phyloP scores from a whole-genome alignment of 1,140 invertebrate genomes.

The Drosophila eugracilis region DNA sequence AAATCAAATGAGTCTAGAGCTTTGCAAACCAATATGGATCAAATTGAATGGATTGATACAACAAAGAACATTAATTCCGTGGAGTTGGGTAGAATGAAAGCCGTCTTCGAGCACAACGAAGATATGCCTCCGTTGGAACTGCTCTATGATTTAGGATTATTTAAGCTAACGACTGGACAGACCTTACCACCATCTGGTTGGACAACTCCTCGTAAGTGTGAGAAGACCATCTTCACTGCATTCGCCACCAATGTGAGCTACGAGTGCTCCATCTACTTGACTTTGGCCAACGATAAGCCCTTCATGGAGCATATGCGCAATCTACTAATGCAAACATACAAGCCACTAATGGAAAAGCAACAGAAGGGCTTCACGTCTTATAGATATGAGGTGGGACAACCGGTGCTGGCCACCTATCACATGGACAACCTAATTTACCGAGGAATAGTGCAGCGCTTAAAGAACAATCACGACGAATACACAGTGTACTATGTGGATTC shows the following conservation, averaged over 20 bases:
- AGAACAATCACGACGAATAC: conserved; percentile 69
- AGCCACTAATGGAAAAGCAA: conserved; percentile 45
- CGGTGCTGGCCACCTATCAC: conserved; percentile 88
- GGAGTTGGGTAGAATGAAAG: not conserved
- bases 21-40: not conserved
- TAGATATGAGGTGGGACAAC: conserved; percentile 85
- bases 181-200: conserved; percentile 42
- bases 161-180: conserved; percentile 25
- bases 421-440: conserved; percentile 88
- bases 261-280: conserved; percentile 86
- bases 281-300: conserved; percentile 84
- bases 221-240: conserved; percentile 85
- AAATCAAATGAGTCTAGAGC: not conserved
- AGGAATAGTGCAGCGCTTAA: conserved; percentile 85
- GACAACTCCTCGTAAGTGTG: conserved; percentile 55
- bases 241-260: conserved; percentile 87
- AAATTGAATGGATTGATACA: not conserved
- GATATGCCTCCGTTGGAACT: conserved; percentile 55
- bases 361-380: conserved; percentile 71
- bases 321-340: conserved; percentile 18
- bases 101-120: conserved; percentile 26
- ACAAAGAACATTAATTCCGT: no score
- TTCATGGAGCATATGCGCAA: conserved; percentile 85
- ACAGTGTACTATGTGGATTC: conserved; percentile 88
- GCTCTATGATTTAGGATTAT: conserved; percentile 37